Conservation (phyloP, 2,113 vertebrate genomes). For the Rhadina sibilatrix region DNA sequence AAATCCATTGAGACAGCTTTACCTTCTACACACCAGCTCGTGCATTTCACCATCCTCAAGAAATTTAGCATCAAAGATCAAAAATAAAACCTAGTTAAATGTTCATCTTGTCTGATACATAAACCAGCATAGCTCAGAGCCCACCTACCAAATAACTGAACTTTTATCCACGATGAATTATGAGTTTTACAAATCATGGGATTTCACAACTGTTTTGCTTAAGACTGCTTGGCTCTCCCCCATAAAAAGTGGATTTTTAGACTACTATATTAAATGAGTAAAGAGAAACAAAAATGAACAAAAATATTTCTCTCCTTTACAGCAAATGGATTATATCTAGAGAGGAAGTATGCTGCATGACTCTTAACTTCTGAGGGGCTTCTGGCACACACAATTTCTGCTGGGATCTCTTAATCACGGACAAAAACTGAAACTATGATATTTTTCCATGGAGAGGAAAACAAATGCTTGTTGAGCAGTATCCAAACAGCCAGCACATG, state of each 20-base stretch:
- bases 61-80: neutral
- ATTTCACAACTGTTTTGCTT: neutral
- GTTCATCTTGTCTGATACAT: neutral
- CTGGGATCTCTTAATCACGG: neutral
- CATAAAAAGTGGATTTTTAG: neutral
- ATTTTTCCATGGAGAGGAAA: neutral
- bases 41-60: neutral
- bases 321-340: neutral
- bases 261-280: neutral
- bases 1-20: neutral
- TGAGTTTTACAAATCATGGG: neutral
- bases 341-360: neutral
- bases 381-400: neutral
- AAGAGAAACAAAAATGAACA: neutral
- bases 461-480: neutral
- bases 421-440: neutral
- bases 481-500: neutral
- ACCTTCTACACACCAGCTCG: neutral
- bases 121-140: neutral
- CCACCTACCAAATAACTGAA: neutral
- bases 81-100: neutral
- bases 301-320: neutral
- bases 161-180: neutral
- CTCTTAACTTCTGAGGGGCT: neutral
- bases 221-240: neutral